Evolutionary conservation across 2,113 vertebrate species (phyloP), one percentile per base, ranked within the genome.

Genomic region (Tenrec ecaudatus): DNA sequence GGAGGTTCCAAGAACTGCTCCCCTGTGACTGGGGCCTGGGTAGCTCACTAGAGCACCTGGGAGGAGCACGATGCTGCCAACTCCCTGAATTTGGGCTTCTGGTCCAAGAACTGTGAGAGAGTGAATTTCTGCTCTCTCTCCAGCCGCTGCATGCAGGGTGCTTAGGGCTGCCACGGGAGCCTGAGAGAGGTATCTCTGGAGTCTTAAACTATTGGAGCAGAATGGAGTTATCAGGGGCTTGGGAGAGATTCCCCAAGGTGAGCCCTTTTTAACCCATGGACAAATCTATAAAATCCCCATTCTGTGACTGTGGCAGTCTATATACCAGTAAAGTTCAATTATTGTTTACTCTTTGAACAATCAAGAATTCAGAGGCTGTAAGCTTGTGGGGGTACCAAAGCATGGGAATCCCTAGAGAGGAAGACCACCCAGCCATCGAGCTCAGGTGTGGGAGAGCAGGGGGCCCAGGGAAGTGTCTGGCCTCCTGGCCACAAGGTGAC

Each of bases 251-350:
- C 33, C 2, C 16, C 6, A 36, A 22, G 4, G 64, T 1, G 10
- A 40, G 3, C 25, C 10, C n/a, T 53, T 25, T 38, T 19, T 20
- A 27, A 10, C 2, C 29, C 58, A 9, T 16, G 3, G 23, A 58
- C 17, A 90, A 23, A 23, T 11, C 43, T 29, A 6, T 0, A 3
- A 17, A 31, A 16, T 19, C 20, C 47, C 29, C 38, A 0, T 3
- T 15, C 25, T 25, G 5, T 6, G 31, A 14, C 23, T 14, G 8
- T 0, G 40, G 2, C 2, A 1, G 6, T 7, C 2, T 0, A 3
- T 0, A 3, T 0, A 4, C 33, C 31, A 3, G 6, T 9, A 3
- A 40, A 14, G 22, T 3, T 71, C 12, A 1, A 16, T 0, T 2
- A 4, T 2, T 20, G 27, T 2, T 53, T 69, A 16, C 10, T 2